These are phyloP conservation scores for Cyphomyrus discorhynchus DNA, from an alignment of 2,113 vertebrate species.

Conservation along the genomic window DNA sequence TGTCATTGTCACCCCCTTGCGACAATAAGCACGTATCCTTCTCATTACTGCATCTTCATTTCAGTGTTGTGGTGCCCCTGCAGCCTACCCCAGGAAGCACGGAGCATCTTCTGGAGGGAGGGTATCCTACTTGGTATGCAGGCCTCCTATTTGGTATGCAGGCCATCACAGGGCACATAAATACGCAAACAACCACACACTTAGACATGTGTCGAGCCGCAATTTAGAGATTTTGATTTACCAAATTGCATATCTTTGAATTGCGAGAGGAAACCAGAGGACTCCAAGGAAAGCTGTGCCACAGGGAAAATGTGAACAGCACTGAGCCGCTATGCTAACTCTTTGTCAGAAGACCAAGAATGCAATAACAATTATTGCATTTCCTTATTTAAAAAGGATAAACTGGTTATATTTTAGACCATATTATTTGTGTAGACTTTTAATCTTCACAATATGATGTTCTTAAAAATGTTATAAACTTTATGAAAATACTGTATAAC, in stretches of 20 bases:
- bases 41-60: neutral
- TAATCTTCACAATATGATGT: neutral
- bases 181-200: neutral
- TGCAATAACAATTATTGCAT: neutral
- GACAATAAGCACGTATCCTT: neutral
- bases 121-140: no score
- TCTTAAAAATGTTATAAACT: neutral
- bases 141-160: neutral
- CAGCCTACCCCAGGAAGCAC: neutral
- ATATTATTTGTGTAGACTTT: neutral
- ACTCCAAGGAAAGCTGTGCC: neutral
- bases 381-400: neutral
- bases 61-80: neutral
- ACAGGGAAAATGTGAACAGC: neutral
- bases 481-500: neutral
- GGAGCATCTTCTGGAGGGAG: neutral
- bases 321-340: neutral
- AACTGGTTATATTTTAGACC: neutral
- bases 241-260: neutral
- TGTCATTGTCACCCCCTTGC: neutral
- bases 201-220: neutral
- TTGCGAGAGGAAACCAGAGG: neutral
- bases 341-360: neutral
- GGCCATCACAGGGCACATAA: neutral
- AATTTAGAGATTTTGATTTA: neutral